Evolutionary conservation across 1,140 invertebrate species (phyloP), one percentile per base, ranked within the genome.

Genomic region (Hestina assimilis): DNA sequence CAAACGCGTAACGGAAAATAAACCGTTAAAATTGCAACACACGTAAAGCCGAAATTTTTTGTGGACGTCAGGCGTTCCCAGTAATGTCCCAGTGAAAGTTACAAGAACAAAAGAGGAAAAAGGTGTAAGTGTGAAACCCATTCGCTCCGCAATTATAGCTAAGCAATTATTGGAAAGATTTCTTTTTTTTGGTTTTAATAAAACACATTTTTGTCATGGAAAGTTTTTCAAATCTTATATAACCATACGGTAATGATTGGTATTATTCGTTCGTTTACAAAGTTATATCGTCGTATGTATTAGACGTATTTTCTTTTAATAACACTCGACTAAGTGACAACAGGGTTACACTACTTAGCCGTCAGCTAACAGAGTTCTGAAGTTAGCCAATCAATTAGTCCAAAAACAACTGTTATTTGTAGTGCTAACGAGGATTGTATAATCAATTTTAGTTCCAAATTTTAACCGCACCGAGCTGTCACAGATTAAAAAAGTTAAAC

Each of bases 21-120:
- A 28, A 47, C 33, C 48, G 53, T 57, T 63, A 47, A 48, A 56
- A 63, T 53, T 56, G 43, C 54, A 50, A 45, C 48, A 42, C 31
- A 35, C 43, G 29, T 31, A 20, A 47, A 38, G n/a, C 15, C 33
- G n/a, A 12, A 31, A 19, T 38, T 38, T 33, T 38, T 38, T 38
- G 33, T 38, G 14, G 15, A 11, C 33, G 33, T 38, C n/a, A 19
- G 33, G 33, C 33, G 2, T 38, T 38, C 14, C 15, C 33, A 19
- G 14, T 38, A 38, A 17, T 38, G 15, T 38, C 33, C 15, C 33
- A 8, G 33, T 38, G 14, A 38, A 38, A 38, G 14, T 38, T 7
- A 8, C 5, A 17, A 38, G 15, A 19, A 7, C 8, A 19, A 20
- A 38, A 19, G n/a, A n/a, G n/a, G n/a, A 38, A 11, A 19, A 19